These are phyloP conservation scores for Anguilla japonica DNA, from an alignment of 2,113 vertebrate genomes.

Conservation along the genomic window DNA sequence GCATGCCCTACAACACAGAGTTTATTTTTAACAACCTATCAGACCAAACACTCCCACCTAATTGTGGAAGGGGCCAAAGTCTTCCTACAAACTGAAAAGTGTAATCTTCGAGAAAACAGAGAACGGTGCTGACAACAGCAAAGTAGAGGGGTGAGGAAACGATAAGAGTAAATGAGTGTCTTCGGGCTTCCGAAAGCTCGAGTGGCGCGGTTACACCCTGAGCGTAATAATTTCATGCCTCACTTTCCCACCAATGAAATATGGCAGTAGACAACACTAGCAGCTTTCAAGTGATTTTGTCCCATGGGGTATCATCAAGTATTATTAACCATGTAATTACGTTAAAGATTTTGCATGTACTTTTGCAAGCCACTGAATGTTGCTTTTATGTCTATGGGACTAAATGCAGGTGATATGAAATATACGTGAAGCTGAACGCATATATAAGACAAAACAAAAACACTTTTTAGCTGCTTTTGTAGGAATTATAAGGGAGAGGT, in stretches of 20 bases:
- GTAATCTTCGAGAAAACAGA: constrained; percentile 8
- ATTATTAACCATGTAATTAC: background rate
- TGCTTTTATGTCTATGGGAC: background rate
- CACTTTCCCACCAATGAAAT: background rate
- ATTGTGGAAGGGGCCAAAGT: background rate
- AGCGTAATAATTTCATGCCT: background rate
- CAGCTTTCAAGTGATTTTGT: background rate
- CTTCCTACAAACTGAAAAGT: constrained; percentile 10
- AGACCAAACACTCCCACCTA: background rate
- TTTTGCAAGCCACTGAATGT: background rate
- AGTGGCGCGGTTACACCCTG: background rate
- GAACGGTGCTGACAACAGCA: background rate
- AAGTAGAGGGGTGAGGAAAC: background rate
- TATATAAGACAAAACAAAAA: background rate
- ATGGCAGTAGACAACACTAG: background rate
- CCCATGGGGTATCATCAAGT: background rate
- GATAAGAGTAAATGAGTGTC: background rate
- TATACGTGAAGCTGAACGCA: background rate
- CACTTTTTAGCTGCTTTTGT: background rate
- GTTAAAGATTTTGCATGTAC: background rate
- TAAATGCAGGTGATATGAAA: background rate
- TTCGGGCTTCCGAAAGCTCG: background rate
- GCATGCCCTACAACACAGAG: background rate
- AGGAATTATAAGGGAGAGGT: background rate
- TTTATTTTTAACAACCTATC: background rate